A percentile compares a stretch with the other conserved stretches of the same genome.
Evolutionary conservation across 2,797 vertebrate genomes (phyloP).

Genomic region (Kryptopterus vitreolus): DNA sequence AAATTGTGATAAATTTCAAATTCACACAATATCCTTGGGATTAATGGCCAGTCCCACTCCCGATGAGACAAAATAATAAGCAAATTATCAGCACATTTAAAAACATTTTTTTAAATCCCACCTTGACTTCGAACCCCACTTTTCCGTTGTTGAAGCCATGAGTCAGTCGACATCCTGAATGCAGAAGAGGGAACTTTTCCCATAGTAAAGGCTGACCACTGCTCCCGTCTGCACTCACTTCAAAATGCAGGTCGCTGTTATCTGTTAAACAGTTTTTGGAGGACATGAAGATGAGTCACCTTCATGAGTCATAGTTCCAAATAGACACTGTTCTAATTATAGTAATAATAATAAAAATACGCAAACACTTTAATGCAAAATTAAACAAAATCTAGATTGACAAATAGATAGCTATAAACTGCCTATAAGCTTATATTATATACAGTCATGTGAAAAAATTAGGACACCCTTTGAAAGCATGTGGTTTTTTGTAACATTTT

Average conservation of each 20-base stretch:
- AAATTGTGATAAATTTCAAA: not conserved
- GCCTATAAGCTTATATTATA: too few relatives aligned
- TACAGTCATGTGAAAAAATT: too few relatives aligned
- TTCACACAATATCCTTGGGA: too few relatives aligned
- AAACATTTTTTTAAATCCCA: constrained; percentile 57
- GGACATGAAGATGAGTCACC: not conserved
- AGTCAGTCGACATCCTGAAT: constrained; percentile 87
- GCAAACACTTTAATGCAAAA: not conserved
- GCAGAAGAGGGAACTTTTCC: constrained; percentile 83
- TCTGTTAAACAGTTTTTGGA: constrained; percentile 67
- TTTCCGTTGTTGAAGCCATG: constrained; percentile 81
- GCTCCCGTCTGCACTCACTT: constrained; percentile 75
- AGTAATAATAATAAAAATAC: too few relatives aligned
- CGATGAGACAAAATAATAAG: not conserved
- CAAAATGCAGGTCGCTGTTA: constrained; percentile 86
- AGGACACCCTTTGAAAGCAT: too few relatives aligned
- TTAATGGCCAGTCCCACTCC: not conserved
- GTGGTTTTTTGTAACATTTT: too few relatives aligned
- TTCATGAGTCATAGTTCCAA: too few relatives aligned
- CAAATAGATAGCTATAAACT: not conserved
- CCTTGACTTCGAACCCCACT: constrained; percentile 87
- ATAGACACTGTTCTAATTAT: not conserved
- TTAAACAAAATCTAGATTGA: too few relatives aligned
- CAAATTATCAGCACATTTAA: too few relatives aligned
- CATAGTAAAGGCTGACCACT: constrained; percentile 84